Evolutionary conservation across 2,888 invertebrate genomes (phyloP).

Genomic region (Blera fallax): DNA sequence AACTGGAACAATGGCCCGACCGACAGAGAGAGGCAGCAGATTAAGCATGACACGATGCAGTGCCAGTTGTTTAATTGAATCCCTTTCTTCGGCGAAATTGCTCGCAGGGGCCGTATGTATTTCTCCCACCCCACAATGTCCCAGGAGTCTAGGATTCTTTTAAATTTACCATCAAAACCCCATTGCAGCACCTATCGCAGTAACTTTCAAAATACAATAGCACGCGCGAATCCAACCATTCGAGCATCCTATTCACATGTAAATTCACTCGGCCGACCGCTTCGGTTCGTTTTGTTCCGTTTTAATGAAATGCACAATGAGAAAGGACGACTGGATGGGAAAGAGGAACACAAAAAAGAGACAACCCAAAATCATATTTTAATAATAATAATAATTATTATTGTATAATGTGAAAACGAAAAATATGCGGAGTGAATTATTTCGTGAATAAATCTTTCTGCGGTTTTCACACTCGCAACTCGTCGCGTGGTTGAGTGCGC

Average conservation of each 20-base stretch:
- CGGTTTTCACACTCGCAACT: conserved; percentile 74
- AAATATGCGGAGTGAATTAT: conserved; percentile 75
- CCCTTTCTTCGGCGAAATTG: conserved; percentile 35
- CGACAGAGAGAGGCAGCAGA: conserved; percentile 29
- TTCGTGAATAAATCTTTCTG: conserved; percentile 78
- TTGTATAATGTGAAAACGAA: conserved; percentile 74
- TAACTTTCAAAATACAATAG: conserved; percentile 58
- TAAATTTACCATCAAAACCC: conserved; percentile 30
- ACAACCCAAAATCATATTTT: conserved; percentile 74
- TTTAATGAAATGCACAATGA: conserved; percentile 50
- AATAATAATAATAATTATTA: conserved; percentile 79
- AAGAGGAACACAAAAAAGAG: not conserved
- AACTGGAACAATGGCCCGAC: conserved; percentile 51
- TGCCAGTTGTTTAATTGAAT: conserved; percentile 71
- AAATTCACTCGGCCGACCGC: conserved; percentile 66
- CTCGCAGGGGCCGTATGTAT: not conserved
- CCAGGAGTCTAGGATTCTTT: conserved; percentile 37
- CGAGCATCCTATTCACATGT: conserved; percentile 70
- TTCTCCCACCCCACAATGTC: not conserved
- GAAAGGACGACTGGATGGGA: conserved; percentile 16
- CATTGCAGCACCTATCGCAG: conserved; percentile 32
- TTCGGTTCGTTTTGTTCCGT: conserved; percentile 45
- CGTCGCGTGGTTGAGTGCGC: conserved; percentile 73
- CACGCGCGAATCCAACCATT: conserved; percentile 57
- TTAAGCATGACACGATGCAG: conserved; percentile 70